Percentiles rank a stretch among this genome's conserved stretches.
Evolutionary conservation across 2,888 invertebrate genomes (phyloP).

Genomic region (Aphodius granarius): DNA sequence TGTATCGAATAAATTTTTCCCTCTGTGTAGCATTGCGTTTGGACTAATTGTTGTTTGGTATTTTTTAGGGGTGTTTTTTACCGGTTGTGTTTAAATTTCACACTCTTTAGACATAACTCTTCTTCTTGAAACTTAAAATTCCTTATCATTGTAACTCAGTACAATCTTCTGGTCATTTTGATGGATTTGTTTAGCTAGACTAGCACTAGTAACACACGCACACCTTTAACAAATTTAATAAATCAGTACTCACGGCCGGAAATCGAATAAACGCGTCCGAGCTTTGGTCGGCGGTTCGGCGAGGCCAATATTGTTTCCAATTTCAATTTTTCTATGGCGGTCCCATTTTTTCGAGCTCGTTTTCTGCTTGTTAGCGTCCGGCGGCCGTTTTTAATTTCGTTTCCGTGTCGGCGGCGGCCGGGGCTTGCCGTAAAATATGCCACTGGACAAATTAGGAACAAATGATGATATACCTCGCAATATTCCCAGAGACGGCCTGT

Average conservation of each 20-base stretch:
- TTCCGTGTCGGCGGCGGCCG: conserved; percentile 5
- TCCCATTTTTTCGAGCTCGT: conserved; percentile 6
- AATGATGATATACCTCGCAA: conserved; percentile 12
- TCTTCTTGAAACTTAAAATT: no score
- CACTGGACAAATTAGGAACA: conserved; percentile 11
- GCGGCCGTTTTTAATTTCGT: conserved; percentile 13
- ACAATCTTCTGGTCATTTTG: no score
- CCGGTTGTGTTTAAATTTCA: no score
- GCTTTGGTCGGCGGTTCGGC: neutral
- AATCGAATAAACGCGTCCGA: neutral
- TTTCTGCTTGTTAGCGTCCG: neutral
- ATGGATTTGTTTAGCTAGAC: no score
- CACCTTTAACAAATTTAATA: neutral
- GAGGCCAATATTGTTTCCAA: conserved; percentile 3
- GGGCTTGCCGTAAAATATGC: conserved; percentile 8
- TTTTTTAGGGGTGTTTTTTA: no score
- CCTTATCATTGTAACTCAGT: neutral
- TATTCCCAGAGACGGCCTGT: neutral
- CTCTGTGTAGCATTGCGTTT: no score
- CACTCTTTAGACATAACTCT: no score
- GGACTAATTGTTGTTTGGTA: no score
- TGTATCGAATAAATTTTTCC: no score
- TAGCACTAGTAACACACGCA: neutral
- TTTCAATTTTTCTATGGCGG: conserved; percentile 12
- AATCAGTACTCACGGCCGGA: neutral